Evolutionary conservation across 2,113 vertebrate genomes (phyloP).

Genomic region (Salvator merianae): DNA sequence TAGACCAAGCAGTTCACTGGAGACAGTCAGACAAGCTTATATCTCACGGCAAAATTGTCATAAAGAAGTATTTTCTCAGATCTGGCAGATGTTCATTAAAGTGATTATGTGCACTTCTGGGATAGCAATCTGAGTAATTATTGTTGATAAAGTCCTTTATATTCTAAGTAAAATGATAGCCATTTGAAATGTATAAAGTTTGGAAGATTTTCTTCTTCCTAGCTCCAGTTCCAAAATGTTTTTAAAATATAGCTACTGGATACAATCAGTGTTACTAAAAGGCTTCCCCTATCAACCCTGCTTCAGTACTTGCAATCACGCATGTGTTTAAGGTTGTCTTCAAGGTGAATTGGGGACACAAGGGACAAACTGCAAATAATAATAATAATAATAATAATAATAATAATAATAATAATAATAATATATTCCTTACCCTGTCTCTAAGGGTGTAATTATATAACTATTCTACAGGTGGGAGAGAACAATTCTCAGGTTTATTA

Average conservation of each 20-base stretch:
- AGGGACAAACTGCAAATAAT: too few species aligned
- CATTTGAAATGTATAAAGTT: constrained; percentile 10
- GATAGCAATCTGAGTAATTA: constrained; percentile 40
- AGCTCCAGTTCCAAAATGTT: not conserved
- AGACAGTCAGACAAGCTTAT: constrained; percentile 61
- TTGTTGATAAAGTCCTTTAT: constrained; percentile 36
- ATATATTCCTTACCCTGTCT: too few species aligned
- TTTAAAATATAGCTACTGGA: too few species aligned
- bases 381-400: too few species aligned
- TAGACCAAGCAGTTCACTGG: constrained; percentile 46
- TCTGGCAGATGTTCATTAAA: constrained; percentile 66
- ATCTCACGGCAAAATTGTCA: constrained; percentile 61
- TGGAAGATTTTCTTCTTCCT: constrained; percentile 22
- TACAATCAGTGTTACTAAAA: not conserved
- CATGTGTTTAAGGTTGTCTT: too few species aligned
- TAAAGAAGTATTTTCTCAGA: constrained; percentile 61
- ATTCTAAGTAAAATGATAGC: constrained; percentile 40
- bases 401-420: too few species aligned
- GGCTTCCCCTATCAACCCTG: not conserved
- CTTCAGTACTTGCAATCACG: not conserved
- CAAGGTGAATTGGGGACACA: too few species aligned
- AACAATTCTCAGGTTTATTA: too few species aligned
- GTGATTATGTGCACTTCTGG: constrained; percentile 45
- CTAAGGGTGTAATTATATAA: too few species aligned
- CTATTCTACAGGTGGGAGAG: too few species aligned